Evolutionary conservation across 2,113 vertebrate genomes (phyloP).

Genomic region (Saguinus midas): DNA sequence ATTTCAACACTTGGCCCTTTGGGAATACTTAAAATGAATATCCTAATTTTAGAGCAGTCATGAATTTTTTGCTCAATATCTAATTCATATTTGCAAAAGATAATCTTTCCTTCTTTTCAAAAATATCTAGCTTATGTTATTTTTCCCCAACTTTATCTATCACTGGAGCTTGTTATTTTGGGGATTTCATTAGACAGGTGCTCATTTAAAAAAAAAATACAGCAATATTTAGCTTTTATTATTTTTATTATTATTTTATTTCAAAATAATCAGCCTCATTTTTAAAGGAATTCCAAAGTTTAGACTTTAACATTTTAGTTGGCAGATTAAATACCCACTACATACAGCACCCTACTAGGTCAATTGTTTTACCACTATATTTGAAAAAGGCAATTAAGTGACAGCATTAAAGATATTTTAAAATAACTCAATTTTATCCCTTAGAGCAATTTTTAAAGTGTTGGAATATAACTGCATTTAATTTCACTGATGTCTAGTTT

Average conservation of each 20-base stretch:
- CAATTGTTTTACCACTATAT: background rate
- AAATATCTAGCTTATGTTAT: background rate
- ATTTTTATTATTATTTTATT: too few species aligned
- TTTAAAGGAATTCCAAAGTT: background rate
- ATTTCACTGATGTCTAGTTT: background rate
- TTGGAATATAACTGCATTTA: background rate
- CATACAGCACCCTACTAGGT: background rate
- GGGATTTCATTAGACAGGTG: background rate
- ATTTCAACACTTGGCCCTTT: background rate
- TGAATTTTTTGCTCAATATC: background rate
- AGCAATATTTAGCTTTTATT: background rate
- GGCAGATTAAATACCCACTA: background rate
- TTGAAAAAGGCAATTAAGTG: conserved; percentile 6
- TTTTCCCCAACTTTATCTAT: background rate
- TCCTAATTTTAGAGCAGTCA: conserved; percentile 44
- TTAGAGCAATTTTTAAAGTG: background rate
- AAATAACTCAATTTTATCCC: background rate
- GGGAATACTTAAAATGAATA: background rate
- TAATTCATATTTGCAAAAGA: conserved; percentile 40
- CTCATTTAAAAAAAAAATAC: background rate
- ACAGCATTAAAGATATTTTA: background rate
- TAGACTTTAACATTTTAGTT: background rate
- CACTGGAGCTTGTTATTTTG: background rate
- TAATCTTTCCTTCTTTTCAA: background rate
- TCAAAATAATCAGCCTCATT: background rate